phyloP scores from a whole-genome alignment of 2,113 vertebrate species.

The Siniperca knerii region DNA sequence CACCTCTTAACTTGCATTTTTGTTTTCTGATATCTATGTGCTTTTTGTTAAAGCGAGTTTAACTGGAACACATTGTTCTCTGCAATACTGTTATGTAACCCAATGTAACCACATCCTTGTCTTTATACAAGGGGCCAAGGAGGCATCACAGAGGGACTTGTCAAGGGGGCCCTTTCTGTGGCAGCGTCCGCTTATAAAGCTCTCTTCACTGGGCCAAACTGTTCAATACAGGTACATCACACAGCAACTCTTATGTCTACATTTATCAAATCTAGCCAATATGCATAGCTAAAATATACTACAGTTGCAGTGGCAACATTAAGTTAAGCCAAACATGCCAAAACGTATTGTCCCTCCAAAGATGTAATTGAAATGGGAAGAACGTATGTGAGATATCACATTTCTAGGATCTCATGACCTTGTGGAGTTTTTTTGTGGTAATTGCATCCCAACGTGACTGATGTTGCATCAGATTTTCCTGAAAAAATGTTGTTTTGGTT shows the following conservation, averaged over 20 bases:
- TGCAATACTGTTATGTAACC: not conserved
- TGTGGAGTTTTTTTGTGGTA: not conserved
- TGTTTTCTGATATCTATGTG: not conserved
- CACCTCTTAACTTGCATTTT: not conserved
- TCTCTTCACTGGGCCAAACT: slow-evolving; percentile 93
- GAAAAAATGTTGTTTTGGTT: not conserved
- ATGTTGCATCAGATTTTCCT: not conserved
- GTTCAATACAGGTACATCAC: slow-evolving; percentile 86
- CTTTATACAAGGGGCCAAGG: slow-evolving; percentile 66
- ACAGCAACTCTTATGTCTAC: not conserved
- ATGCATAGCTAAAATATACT: not conserved
- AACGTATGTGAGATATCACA: not conserved
- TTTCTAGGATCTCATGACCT: not conserved
- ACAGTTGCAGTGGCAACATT: not conserved
- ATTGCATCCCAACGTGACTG: not conserved
- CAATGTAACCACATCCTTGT: slow-evolving; percentile 30
- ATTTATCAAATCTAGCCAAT: not conserved
- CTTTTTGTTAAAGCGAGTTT: not conserved
- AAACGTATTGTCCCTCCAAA: not conserved
- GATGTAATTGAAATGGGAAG: not conserved
- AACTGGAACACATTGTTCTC: not conserved
- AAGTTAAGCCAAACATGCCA: not conserved
- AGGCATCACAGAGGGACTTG: slow-evolving; percentile 93
- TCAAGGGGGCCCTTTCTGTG: slow-evolving; percentile 97
- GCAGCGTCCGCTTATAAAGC: slow-evolving; percentile 98